Evolutionary conservation across 2,113 vertebrate genomes (phyloP).

Genomic region (Rhinoptilus africanus): DNA sequence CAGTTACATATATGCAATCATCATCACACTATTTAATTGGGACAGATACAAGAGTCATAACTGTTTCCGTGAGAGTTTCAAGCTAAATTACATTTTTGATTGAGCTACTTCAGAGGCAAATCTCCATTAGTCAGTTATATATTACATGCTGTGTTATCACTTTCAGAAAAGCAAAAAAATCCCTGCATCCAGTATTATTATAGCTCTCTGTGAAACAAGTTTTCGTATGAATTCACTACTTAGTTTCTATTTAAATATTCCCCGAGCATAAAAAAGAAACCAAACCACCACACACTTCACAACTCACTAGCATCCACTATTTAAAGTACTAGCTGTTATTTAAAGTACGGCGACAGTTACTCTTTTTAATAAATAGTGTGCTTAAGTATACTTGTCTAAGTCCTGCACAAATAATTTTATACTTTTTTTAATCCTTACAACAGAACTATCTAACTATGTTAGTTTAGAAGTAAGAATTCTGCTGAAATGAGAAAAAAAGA

Average conservation of each 20-base stretch:
- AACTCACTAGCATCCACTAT: neutral
- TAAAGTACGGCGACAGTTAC: neutral
- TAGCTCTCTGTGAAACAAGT: neutral
- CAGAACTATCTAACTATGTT: neutral
- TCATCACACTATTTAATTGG: neutral
- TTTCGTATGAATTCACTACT: neutral
- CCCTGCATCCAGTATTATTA: neutral
- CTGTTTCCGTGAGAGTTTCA: neutral
- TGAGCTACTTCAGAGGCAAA: neutral
- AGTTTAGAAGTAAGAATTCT: slow-evolving; percentile 16
- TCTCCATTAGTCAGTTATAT: neutral
- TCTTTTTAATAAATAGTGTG: neutral
- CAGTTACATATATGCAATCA: neutral
- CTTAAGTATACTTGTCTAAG: neutral
- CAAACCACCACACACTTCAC: neutral
- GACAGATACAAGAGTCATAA: neutral
- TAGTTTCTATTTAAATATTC: neutral
- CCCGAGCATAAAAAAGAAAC: neutral
- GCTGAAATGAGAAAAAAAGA: slow-evolving; percentile 27
- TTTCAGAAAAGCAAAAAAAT: neutral
- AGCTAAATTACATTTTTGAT: slow-evolving; percentile 18
- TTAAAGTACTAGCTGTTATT: neutral
- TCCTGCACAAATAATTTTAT: neutral
- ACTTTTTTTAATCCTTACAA: neutral
- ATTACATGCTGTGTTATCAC: neutral